A percentile compares a stretch with the other conserved stretches of the same genome.
These are phyloP conservation scores for Catagonus wagneri DNA, from an alignment of 2,113 vertebrate species.

Conservation along the genomic window DNA sequence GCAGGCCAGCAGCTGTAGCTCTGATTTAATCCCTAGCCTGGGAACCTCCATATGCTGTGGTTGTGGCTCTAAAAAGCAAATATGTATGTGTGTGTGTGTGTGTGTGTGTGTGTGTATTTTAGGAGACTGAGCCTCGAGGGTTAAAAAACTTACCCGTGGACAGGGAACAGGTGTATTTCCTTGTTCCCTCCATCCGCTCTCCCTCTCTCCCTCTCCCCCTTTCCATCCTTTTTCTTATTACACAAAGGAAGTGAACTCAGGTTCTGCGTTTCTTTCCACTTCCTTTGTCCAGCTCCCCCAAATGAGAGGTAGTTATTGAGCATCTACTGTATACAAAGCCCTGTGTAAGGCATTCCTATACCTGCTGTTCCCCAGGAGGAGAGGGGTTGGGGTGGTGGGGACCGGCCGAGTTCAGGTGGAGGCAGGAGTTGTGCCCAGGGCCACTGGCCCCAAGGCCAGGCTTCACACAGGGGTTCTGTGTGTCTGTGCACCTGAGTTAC, in stretches of 20 bases:
- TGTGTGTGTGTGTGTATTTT: too few species aligned
- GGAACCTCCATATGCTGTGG: too few species aligned
- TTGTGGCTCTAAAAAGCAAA: too few species aligned
- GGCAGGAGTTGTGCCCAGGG: neutral
- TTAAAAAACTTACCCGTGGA: neutral
- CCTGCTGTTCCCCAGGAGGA: neutral
- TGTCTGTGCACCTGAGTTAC: too few species aligned
- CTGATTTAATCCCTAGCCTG: too few species aligned
- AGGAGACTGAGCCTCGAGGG: neutral
- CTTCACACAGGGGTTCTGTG: neutral
- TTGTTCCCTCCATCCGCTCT: neutral
- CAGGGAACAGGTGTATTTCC: neutral
- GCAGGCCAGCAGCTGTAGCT: too few species aligned
- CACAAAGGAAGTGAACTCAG: neutral
- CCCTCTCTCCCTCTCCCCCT: neutral
- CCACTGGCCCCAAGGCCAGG: accelerated
- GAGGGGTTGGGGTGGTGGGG: neutral
- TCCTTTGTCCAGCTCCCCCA: neutral
- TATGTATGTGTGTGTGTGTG: too few species aligned
- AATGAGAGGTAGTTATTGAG: neutral
- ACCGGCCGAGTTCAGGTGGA: neutral
- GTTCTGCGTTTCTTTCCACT: neutral
- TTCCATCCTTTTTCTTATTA: neutral
- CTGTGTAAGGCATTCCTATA: neutral
- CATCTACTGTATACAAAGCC: neutral